Base-by-base conservation (phyloP, 2,797 vertebrate species). In the Argya squamiceps region DNA sequence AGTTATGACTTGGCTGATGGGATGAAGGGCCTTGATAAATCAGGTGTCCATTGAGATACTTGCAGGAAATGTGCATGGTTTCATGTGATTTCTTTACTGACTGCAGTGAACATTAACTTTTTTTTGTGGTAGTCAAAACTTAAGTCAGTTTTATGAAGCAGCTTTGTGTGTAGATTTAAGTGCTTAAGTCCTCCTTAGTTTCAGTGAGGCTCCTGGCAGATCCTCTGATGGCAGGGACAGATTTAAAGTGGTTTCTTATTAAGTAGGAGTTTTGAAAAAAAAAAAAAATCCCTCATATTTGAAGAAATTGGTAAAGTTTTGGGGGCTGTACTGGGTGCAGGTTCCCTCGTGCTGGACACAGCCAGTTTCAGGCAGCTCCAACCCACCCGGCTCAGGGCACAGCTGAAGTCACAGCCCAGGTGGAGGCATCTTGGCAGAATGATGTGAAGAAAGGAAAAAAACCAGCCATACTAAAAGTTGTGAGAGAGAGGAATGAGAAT, bases 351-450 rank as follows among this genome's bases (percentile, higher is more conserved):
- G 34, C 58, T 6, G 1, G 55, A 36, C 60, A 55, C 26, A 37
- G 49, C 7, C 2, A 0, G 8, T n/a, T 86, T 49, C 44, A 20
- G 10, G 10, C 1, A 8, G 22, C 9, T 84, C 39, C 49, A 36
- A 3, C 7, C 7, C 2, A 47, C 13, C 5, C 2, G 0, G 6
- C 0, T 0, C 12, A 34, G 7, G 13, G 10, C 30, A 59, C 1
- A 3, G 20, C 26, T 11, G 3, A 22, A 21, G 26, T 10, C 24
- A 2, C 8, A 47, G 32, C 29, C 6, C 17, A 6, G 6, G 20
- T 15, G 19, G 15, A 3, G 30, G 9, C 1, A 12, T 14, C 26
- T 62, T 5, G 2, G 10, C 22, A 53, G 20, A 71, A 84, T 37
- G 0, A 2, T 9, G 15, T 29, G 47, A 52, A 29, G 22, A 64